Conservation (phyloP, 2,113 vertebrate genomes). For the Semicossyphus pulcher region DNA sequence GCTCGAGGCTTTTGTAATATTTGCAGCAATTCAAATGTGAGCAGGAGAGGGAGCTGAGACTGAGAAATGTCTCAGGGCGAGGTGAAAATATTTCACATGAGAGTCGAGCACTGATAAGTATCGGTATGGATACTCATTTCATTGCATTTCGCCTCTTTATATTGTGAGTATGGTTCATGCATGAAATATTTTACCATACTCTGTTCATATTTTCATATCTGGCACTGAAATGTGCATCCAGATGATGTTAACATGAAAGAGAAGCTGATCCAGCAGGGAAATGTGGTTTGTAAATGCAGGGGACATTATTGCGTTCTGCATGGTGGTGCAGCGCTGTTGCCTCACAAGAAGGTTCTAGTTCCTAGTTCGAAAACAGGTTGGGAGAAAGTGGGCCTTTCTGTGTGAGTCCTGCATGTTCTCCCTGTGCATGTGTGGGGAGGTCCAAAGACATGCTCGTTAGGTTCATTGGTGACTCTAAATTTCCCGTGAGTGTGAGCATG, state of each 20-base stretch:
- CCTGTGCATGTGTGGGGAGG: too few species aligned
- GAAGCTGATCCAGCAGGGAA: slow-evolving; percentile 18
- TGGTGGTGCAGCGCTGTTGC: too few species aligned
- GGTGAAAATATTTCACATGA: slow-evolving; percentile 19
- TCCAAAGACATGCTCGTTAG: too few species aligned
- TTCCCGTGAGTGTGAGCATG: too few species aligned
- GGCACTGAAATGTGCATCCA: slow-evolving; percentile 35
- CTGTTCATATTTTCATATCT: slow-evolving; percentile 3
- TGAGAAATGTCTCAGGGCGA: slow-evolving; percentile 7
- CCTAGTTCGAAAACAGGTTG: too few species aligned
- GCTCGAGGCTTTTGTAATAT: slow-evolving; percentile 11
- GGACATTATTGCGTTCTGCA: not conserved
- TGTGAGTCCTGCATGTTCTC: too few species aligned
- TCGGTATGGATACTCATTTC: not conserved
- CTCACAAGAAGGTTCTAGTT: too few species aligned
- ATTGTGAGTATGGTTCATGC: not conserved
- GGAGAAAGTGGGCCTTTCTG: too few species aligned
- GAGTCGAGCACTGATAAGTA: slow-evolving; percentile 10
- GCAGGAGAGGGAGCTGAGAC: slow-evolving; percentile 23
- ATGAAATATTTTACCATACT: slow-evolving; percentile 1
- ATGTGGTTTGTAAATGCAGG: slow-evolving; percentile 1
- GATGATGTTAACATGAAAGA: slow-evolving; percentile 24
- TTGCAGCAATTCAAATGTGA: slow-evolving; percentile 8
- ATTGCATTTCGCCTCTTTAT: not conserved
- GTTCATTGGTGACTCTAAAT: too few species aligned